phyloP scores from a whole-genome alignment of 2,797 vertebrate genomes.

The Salarias fasciatus region DNA sequence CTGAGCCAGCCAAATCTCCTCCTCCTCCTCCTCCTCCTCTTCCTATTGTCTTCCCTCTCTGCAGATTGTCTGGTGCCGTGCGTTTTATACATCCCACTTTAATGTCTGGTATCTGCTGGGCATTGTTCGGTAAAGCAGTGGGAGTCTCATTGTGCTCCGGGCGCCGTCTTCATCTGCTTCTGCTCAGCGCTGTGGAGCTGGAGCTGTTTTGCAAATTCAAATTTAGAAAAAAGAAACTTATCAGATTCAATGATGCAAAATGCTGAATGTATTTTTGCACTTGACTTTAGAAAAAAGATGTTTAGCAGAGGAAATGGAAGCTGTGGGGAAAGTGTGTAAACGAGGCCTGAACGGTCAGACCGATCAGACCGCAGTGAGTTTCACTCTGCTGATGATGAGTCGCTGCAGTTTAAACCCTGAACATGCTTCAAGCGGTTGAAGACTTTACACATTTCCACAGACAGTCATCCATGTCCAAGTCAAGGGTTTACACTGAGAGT shows the following conservation, averaged over 20 bases:
- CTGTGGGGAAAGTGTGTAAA: too few species aligned
- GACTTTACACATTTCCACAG: too few species aligned
- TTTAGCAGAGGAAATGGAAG: too few species aligned
- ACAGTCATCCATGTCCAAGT: too few species aligned
- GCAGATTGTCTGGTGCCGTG: not conserved
- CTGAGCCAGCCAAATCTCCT: too few species aligned
- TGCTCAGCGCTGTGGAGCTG: slow-evolving; percentile 12
- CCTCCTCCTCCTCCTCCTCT: slow-evolving; percentile 15
- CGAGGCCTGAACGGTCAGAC: too few species aligned
- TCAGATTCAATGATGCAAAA: slow-evolving; percentile 1
- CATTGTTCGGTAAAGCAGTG: slow-evolving; percentile 6
- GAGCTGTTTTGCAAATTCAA: not conserved
- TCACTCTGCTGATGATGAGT: too few species aligned
- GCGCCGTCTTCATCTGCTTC: slow-evolving; percentile 20
- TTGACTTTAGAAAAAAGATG: not conserved
- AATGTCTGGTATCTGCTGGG: slow-evolving; percentile 26
- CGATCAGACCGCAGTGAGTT: too few species aligned
- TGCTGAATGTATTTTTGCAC: slow-evolving; percentile 1
- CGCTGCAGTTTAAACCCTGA: too few species aligned
- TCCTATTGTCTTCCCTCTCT: slow-evolving; percentile 1
- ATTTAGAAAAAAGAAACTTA: too few species aligned
- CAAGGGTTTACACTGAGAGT: too few species aligned
- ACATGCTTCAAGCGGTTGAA: too few species aligned
- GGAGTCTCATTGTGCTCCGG: slow-evolving; percentile 17
- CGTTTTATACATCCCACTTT: slow-evolving; percentile 16